A percentile compares a stretch with the other conserved stretches of the same genome.
Conservation (phyloP, 2,888 invertebrate genomes). For the Gandaritis pyraliata region DNA sequence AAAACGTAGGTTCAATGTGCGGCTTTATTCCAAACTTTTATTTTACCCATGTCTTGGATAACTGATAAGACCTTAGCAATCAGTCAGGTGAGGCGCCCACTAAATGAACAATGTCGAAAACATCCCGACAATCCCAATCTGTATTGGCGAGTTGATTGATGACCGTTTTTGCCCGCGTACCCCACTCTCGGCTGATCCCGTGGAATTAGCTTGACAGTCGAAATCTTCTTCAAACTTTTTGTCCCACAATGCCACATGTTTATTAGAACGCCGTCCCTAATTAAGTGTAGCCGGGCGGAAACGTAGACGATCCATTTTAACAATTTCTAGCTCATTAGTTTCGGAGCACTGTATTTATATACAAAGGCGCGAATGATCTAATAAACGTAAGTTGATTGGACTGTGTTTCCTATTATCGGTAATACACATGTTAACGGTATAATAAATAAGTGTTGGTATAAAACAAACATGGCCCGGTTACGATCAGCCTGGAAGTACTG, state of each 20-base stretch:
- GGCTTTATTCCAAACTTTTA: neutral
- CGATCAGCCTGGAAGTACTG: slow-evolving; percentile 52
- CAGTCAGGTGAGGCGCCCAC: slow-evolving; percentile 4
- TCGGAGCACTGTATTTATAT: slow-evolving; percentile 37
- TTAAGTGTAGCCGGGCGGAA: slow-evolving; percentile 76
- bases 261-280: slow-evolving; percentile 67
- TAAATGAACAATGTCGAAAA: slow-evolving; percentile 48
- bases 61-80: slow-evolving; percentile 14
- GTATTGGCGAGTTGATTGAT: slow-evolving; percentile 72
- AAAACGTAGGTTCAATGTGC: neutral
- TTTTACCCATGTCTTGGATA: neutral
- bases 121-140: slow-evolving; percentile 56
- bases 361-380: slow-evolving; percentile 44
- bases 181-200: slow-evolving; percentile 65
- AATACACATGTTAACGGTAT: slow-evolving; percentile 56
- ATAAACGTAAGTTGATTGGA: slow-evolving; percentile 46
- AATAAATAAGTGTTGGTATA: slow-evolving; percentile 58
- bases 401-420: slow-evolving; percentile 46
- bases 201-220: slow-evolving; percentile 79
- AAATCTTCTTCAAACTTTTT: slow-evolving; percentile 78
- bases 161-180: slow-evolving; percentile 76
- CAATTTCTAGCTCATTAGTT: slow-evolving; percentile 44
- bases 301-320: slow-evolving; percentile 48
- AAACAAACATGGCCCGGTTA: slow-evolving; percentile 68
- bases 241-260: slow-evolving; percentile 72